phyloP scores from a whole-genome alignment of 2,888 invertebrate species.

The Sinodicranocentrus sp. region DNA sequence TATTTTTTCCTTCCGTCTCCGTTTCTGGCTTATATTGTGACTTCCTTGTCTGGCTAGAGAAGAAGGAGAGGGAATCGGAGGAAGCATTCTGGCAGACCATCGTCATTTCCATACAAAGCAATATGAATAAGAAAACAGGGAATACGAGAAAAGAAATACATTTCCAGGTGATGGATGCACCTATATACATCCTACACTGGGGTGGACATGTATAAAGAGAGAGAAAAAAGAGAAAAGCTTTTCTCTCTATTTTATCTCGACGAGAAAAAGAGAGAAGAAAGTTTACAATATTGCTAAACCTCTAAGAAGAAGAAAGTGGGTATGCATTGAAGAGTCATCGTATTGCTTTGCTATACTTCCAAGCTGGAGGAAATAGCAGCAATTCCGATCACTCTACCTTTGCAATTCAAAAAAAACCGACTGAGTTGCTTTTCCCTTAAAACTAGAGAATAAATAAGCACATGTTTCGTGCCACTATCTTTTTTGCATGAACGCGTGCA shows the following conservation, averaged over 20 bases:
- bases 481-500: constrained; percentile 35
- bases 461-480: constrained; percentile 51
- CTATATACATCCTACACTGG: background rate
- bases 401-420: constrained; percentile 48
- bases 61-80: background rate
- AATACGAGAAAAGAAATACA: constrained; percentile 44
- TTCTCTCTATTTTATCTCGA: constrained; percentile 39
- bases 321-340: constrained; percentile 1
- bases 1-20: constrained; percentile 23
- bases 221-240: constrained; percentile 15
- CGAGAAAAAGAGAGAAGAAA: constrained; percentile 9
- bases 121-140: constrained; percentile 55
- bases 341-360: constrained; percentile 8
- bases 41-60: constrained; percentile 4
- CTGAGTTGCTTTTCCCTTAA: constrained; percentile 50
- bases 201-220: constrained; percentile 23
- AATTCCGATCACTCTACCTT: constrained; percentile 53
- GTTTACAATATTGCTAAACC: constrained; percentile 40
- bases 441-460: constrained; percentile 53
- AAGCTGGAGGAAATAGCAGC: constrained; percentile 57
- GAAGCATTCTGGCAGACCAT: constrained; percentile 16
- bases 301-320: background rate
- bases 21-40: background rate
- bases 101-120: constrained; percentile 66
- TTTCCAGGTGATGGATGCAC: constrained; percentile 61